Base-by-base conservation (phyloP, 1,140 invertebrate species). In the Drosophila subpulchrella region DNA sequence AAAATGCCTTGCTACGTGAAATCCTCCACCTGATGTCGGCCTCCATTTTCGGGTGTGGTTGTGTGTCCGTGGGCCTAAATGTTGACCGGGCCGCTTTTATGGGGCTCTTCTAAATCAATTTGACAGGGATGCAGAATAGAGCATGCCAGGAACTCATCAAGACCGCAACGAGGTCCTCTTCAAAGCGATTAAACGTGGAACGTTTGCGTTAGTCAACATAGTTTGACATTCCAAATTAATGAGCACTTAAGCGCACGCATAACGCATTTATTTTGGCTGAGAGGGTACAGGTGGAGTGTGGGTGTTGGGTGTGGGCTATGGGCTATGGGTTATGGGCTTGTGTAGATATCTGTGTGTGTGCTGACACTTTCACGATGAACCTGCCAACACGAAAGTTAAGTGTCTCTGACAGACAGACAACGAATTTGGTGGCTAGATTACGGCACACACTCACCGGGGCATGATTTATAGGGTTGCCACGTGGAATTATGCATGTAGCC, bases 191-290 rank as follows among this genome's bases (percentile, higher is more conserved):
- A 70, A 73, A 62, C 74, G 66, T 73, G 73, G 59, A 61, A 34
- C 71, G 76, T 77, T 77, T 70, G 65, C 57, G 58, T 63, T 66
- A 76, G 65, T 60, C 70, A 65, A 79, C 79, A 73, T 79, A 88
- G 83, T 82, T 79, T 79, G 83, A 74, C 80, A 78, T 83, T 83
- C 74, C 65, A 80, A 88, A 89, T 88, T 89, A 88, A 88, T 88
- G 83, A 89, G 76, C 83, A 88, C 83, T 88, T 88, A 88, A 89
- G 83, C 79, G 65, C 84, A 88, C 84, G 80, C 83, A 89, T 82
- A 86, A 88, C 83, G 81, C 82, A 86, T 86, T 86, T 88, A 78
- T 86, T 79, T 77, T 63, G 63, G 57, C 63, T 63, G 54, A 70
- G 20, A 53, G 47, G 41, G 46, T 20, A 30, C 46, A 38, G 20